Evolutionary conservation across 2,113 vertebrate genomes (phyloP).

Genomic region (Tupaia tana): DNA sequence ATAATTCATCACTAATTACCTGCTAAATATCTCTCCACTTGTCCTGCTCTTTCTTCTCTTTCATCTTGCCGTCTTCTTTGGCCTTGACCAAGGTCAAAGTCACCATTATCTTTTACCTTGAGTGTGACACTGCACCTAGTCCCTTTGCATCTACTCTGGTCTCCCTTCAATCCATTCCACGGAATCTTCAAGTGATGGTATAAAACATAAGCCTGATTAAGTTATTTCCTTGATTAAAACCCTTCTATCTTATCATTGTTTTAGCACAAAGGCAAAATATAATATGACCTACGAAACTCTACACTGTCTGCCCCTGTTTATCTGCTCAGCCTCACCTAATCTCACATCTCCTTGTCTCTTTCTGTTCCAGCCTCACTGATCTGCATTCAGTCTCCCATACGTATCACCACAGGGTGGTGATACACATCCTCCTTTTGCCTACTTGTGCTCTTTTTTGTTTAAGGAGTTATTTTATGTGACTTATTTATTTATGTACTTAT

Average conservation of each 20-base stretch:
- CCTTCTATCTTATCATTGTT: not conserved
- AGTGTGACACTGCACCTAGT: not conserved
- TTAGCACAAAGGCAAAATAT: not conserved
- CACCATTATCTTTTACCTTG: not conserved
- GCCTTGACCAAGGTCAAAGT: not conserved
- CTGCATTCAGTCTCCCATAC: not conserved
- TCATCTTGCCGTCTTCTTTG: not conserved
- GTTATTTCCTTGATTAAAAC: not conserved
- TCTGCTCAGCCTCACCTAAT: not conserved
- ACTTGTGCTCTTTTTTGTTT: not conserved
- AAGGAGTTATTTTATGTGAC: too few relatives aligned
- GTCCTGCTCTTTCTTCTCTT: not conserved
- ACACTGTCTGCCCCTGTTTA: not conserved
- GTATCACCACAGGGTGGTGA: not conserved
- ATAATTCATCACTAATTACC: not conserved
- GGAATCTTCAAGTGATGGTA: not conserved
- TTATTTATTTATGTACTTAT: too few relatives aligned
- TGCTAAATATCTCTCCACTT: not conserved
- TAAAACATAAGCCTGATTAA: not conserved
- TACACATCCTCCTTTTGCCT: not conserved
- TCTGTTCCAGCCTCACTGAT: not conserved
- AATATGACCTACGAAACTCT: not conserved
- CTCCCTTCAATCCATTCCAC: not conserved
- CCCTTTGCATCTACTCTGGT: too few relatives aligned
- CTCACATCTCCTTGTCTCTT: not conserved